phyloP scores from a whole-genome alignment of 1,140 invertebrate genomes.

The Matsumurasca onukii region DNA sequence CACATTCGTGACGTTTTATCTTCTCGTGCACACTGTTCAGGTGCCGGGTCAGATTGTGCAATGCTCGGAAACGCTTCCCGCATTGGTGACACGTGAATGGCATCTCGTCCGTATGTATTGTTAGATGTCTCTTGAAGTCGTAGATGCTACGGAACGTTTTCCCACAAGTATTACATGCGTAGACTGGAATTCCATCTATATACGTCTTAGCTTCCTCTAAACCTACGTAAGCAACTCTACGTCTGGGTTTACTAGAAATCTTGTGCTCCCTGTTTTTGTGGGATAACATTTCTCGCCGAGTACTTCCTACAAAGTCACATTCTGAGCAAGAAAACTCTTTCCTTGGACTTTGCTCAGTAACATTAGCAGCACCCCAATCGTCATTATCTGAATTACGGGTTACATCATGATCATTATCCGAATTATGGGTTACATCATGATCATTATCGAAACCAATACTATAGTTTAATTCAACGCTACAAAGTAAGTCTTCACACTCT shows the following conservation, averaged over 20 bases:
- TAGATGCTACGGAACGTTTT: constrained; percentile 60
- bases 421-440: no score
- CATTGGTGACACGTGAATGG: constrained; percentile 40
- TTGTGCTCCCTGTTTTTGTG: constrained; percentile 14
- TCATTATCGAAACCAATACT: no score
- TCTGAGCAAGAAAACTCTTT: no score
- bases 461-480: no score
- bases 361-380: no score
- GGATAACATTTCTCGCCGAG: constrained; percentile 45
- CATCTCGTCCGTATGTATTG: constrained; percentile 43
- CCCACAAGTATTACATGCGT: constrained; percentile 53
- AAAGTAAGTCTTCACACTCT: no score
- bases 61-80: constrained; percentile 51
- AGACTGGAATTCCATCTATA: constrained; percentile 51
- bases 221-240: constrained; percentile 42
- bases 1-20: constrained; percentile 57
- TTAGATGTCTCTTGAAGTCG: constrained; percentile 49
- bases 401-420: no score
- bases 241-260: constrained; percentile 25
- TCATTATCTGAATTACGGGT: no score
- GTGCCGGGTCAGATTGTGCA: constrained; percentile 60
- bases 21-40: constrained; percentile 62
- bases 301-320: no score
- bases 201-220: constrained; percentile 49
- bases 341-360: no score